These are phyloP conservation scores for Gandaritis pyraliata DNA, from an alignment of 2,888 invertebrate species.

Conservation along the genomic window DNA sequence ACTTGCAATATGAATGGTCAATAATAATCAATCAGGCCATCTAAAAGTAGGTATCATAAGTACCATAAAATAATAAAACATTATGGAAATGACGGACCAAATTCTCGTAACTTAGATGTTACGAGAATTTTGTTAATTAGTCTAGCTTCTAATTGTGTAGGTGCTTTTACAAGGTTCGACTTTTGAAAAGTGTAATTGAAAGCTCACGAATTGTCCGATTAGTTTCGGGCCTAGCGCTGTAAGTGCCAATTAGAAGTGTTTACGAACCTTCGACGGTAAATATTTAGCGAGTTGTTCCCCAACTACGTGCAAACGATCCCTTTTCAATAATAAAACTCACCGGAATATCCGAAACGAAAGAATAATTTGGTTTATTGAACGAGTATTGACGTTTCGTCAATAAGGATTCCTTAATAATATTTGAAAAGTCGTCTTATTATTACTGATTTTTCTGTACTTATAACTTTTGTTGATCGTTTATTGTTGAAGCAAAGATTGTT, in stretches of 20 bases:
- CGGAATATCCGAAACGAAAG: conserved; percentile 37
- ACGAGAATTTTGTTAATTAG: neutral
- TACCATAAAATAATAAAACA: neutral
- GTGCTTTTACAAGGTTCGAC: conserved; percentile 10
- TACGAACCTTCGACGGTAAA: conserved; percentile 49
- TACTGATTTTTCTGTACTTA: conserved; percentile 37
- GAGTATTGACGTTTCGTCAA: conserved; percentile 35
- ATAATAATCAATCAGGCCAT: too few species aligned
- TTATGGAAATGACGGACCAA: too few species aligned
- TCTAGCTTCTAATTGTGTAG: neutral
- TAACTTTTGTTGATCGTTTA: conserved; percentile 20
- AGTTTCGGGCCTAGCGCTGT: conserved; percentile 45
- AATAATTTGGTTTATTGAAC: conserved; percentile 33
- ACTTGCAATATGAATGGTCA: too few species aligned
- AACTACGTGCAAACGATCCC: conserved; percentile 46
- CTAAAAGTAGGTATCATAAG: too few species aligned
- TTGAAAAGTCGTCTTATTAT: conserved; percentile 46
- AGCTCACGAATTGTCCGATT: conserved; percentile 45
- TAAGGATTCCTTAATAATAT: conserved; percentile 44
- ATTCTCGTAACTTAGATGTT: too few species aligned
- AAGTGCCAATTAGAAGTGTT: conserved; percentile 60
- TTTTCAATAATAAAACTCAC: conserved; percentile 43
- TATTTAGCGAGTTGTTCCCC: conserved; percentile 48
- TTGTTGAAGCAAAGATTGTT: conserved; percentile 18
- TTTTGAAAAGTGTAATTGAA: conserved; percentile 33